phyloP scores from a whole-genome alignment of 1,140 invertebrate species.

The Brachionus paranguensis region DNA sequence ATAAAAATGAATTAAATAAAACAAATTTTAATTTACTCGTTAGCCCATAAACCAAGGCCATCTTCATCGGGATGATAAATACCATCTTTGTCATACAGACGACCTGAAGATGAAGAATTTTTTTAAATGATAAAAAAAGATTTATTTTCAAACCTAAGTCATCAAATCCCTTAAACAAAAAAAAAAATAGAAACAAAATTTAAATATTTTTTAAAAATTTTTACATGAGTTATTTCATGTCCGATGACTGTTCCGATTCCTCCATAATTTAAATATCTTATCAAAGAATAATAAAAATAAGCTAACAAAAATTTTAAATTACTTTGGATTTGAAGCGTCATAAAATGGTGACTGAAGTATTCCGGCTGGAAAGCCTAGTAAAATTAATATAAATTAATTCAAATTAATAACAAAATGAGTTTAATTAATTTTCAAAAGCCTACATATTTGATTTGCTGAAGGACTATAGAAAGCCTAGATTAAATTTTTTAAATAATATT shows the following conservation, averaged over 20 bases:
- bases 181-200: neutral
- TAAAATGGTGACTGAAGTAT: constrained; percentile 30
- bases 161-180: neutral
- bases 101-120: neutral
- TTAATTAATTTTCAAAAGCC: neutral
- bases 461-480: constrained; percentile 60
- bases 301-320: neutral
- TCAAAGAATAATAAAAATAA: neutral
- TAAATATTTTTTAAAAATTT: neutral
- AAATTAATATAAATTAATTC: neutral
- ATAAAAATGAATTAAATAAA: too few species aligned
- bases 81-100: constrained; percentile 30
- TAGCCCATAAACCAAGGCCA: neutral
- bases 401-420: too few species aligned
- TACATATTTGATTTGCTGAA: constrained; percentile 62
- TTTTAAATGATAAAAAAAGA: neutral
- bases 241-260: constrained; percentile 63
- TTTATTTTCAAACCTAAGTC: neutral
- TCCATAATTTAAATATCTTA: constrained; percentile 67
- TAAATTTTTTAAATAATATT: neutral
- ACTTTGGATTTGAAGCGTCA: constrained; percentile 43
- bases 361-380: constrained; percentile 35
- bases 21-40: constrained; percentile 2
- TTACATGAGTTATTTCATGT: constrained; percentile 61
- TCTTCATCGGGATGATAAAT: constrained; percentile 32